These are phyloP conservation scores for Cephus runcator DNA, from an alignment of 2,888 invertebrate genomes.

Conservation along the genomic window DNA sequence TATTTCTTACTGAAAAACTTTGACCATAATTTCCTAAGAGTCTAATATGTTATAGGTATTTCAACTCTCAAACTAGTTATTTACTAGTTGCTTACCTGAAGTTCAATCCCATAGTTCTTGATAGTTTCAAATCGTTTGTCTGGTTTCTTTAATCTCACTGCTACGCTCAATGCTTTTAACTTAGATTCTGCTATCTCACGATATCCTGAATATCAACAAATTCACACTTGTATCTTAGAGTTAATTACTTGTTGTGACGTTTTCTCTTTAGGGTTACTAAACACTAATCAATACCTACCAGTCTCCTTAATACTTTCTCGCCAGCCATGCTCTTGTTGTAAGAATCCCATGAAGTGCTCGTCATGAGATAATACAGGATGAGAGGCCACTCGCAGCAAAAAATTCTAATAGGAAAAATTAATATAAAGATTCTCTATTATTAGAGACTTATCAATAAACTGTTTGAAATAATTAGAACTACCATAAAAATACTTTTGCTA, in stretches of 20 bases:
- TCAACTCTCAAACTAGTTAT: conserved; percentile 34
- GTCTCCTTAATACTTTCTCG: conserved; percentile 80
- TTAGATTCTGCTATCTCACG: conserved; percentile 82
- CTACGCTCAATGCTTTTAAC: conserved; percentile 78
- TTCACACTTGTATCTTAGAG: conserved; percentile 7
- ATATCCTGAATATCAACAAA: conserved; percentile 69
- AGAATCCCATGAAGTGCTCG: conserved; percentile 79
- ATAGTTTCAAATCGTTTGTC: conserved; percentile 80
- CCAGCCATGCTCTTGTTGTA: conserved; percentile 84
- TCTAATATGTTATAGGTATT: conserved; percentile 67
- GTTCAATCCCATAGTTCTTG: conserved; percentile 79
- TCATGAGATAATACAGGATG: conserved; percentile 81
- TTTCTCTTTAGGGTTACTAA: neutral
- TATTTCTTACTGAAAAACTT: conserved; percentile 68
- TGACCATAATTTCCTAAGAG: neutral
- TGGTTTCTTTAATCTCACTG: conserved; percentile 78
- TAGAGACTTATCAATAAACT: neutral
- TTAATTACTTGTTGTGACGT: conserved; percentile 4
- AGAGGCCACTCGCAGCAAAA: conserved; percentile 79
- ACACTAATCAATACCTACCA: conserved; percentile 64
- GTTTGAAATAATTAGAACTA: neutral
- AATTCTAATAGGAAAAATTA: conserved; percentile 68
- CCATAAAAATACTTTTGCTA: neutral
- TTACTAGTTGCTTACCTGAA: conserved; percentile 68
- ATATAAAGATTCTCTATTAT: neutral